A percentile compares a stretch with the other conserved stretches of the same genome.
Conservation (phyloP, 1,140 invertebrate genomes). For the Drosophila varians region DNA sequence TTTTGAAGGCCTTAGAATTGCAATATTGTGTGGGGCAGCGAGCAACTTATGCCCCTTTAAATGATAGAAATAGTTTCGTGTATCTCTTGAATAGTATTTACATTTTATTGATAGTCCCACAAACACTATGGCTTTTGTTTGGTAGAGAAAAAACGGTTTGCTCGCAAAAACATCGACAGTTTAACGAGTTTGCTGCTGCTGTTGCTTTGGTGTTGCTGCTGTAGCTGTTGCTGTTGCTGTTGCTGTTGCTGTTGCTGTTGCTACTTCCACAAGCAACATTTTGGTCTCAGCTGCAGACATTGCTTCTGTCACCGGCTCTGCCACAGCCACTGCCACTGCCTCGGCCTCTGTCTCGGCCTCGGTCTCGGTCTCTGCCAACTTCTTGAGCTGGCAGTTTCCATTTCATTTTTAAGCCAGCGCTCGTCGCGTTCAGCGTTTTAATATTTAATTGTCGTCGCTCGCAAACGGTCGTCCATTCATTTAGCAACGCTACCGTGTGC, state of each 20-base stretch:
- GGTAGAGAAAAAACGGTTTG: slow-evolving; percentile 28
- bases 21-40: no score
- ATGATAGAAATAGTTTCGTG: no score
- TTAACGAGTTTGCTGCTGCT: slow-evolving; percentile 38
- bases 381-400: slow-evolving; percentile 55
- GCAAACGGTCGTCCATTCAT: slow-evolving; percentile 57
- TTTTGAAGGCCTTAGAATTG: no score
- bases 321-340: neutral
- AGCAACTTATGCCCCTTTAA: no score
- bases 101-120: neutral
- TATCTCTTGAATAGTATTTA: no score
- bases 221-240: neutral
- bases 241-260: slow-evolving; percentile 9
- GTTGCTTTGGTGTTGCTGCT: slow-evolving; percentile 22
- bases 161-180: slow-evolving; percentile 36
- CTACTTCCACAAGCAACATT: slow-evolving; percentile 2
- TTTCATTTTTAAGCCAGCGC: slow-evolving; percentile 82
- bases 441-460: slow-evolving; percentile 76
- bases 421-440: slow-evolving; percentile 67
- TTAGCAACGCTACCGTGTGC: slow-evolving; percentile 9
- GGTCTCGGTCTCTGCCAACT: slow-evolving; percentile 2
- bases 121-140: neutral
- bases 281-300: slow-evolving; percentile 17
- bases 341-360: neutral
- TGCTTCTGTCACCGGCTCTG: neutral